Evolutionary conservation across 2,797 vertebrate genomes (phyloP), one percentile per base, ranked within the genome.

Genomic region (Thamnophis elegans): DNA sequence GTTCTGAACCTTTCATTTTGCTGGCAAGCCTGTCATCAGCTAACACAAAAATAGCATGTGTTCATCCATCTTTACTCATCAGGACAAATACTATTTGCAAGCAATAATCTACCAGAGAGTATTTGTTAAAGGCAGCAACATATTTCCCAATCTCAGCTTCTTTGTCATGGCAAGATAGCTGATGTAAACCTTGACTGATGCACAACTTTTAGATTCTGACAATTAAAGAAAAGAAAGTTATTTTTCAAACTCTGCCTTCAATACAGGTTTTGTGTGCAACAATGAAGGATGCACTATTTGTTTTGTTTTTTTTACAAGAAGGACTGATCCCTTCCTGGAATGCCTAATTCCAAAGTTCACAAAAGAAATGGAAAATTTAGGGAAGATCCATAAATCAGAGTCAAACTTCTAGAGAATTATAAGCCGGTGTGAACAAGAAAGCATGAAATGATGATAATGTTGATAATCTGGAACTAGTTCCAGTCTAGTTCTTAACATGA

Each of bases 1-100:
- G 93, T 93, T 91, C 62, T 90, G 47, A 89, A 32, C 54, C 93
- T 96, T 95, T 95, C 96, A 94, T 56, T 95, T 90, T 14, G 65
- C 47, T 32, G 89, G 92, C 91, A 89, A 92, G 68, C 58, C 91
- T 96, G 95, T 91, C 96, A 96, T 13, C 94, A 94, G 60, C 78
- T 28, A 0, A 93, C 87, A 25, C 94, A 93, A 82, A 95, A 95
- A 94, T 26, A 59, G 73, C 2, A 0, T 0, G 26, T 6, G 26
- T 90, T 92, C 93, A 93, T 93, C 93, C 91, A 91, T 94, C 89
- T 95, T 95, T 93, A 62, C 89, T 91, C 94, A 42, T 93, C 78
- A 92, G 94, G 93, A 65, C 95, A 94, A 93, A 96, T 68, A 92
- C 60, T 54, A 1, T 82, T 93, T 85, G 0, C 5, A 94, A 91